These are phyloP conservation scores for Aurelia coerulea DNA, from an alignment of 30 jellyfish, hydroid and myxozoan genomes.

Conservation along the genomic window DNA sequence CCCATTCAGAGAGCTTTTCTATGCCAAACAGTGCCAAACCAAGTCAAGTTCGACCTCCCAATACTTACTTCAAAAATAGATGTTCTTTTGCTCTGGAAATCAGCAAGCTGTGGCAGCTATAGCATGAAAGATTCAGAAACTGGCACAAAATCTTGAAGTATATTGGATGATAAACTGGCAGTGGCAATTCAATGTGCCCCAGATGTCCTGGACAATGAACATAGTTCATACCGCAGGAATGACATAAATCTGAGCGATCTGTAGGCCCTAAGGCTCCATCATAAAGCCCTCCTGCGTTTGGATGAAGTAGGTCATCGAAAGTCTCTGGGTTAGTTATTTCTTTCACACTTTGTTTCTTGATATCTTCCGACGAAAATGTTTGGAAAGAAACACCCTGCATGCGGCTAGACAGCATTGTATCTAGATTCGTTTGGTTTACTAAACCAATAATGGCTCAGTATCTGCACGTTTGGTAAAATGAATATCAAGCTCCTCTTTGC, in stretches of 20 bases:
- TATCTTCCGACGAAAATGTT: conserved; percentile 77
- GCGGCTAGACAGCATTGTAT: conserved; percentile 37
- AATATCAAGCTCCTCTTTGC: no score
- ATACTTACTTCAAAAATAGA: conserved; percentile 65
- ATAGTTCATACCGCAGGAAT: conserved; percentile 82
- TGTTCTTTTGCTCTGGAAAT: conserved; percentile 60
- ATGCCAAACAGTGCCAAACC: no score
- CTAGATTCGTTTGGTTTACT: no score
- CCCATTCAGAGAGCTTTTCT: no score
- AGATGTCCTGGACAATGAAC: conserved; percentile 97
- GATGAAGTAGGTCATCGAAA: conserved; percentile 79
- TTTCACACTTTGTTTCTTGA: conserved; percentile 76
- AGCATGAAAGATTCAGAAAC: conserved; percentile 84
- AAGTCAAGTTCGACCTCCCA: neutral
- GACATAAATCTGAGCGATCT: conserved; percentile 88
- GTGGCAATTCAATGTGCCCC: conserved; percentile 92
- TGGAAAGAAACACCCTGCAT: conserved; percentile 46
- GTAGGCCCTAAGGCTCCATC: conserved; percentile 94
- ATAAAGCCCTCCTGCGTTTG: conserved; percentile 86
- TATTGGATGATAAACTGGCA: conserved; percentile 97
- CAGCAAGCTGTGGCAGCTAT: conserved; percentile 82
- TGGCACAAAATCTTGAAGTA: conserved; percentile 75
- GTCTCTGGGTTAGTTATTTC: conserved; percentile 89
- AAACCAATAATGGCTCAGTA: no score
- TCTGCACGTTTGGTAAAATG: no score